A percentile compares a stretch with the other conserved stretches of the same genome.
Conservation (phyloP, 2,888 invertebrate genomes). For the Macropis europaea region DNA sequence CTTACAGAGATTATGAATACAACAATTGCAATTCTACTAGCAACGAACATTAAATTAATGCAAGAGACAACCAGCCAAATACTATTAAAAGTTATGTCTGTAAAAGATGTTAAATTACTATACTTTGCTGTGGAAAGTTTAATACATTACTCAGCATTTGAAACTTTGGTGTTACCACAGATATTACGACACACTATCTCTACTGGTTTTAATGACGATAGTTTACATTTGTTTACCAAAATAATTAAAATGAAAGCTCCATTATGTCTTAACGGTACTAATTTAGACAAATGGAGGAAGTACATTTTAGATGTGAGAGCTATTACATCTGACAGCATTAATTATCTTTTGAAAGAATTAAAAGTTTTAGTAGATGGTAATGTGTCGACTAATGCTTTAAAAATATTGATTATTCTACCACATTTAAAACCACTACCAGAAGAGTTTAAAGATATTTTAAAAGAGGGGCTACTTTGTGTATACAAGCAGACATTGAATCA, state of each 20-base stretch:
- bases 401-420: slow-evolving; percentile 70
- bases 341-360: slow-evolving; percentile 62
- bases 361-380: slow-evolving; percentile 60
- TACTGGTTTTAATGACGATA: slow-evolving; percentile 81
- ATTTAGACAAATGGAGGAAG: slow-evolving; percentile 84
- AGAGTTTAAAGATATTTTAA: slow-evolving; percentile 57
- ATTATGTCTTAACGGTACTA: slow-evolving; percentile 83
- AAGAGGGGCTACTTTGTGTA: slow-evolving; percentile 52
- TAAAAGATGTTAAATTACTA: slow-evolving; percentile 82
- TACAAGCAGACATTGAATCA: slow-evolving; percentile 56
- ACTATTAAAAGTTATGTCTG: slow-evolving; percentile 83
- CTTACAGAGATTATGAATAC: slow-evolving; percentile 64
- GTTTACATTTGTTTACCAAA: slow-evolving; percentile 84
- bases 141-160: slow-evolving; percentile 85
- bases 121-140: slow-evolving; percentile 86
- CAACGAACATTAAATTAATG: slow-evolving; percentile 84
- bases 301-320: slow-evolving; percentile 82
- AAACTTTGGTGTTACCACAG: slow-evolving; percentile 86
- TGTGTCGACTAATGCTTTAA: slow-evolving; percentile 63
- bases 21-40: slow-evolving; percentile 71
- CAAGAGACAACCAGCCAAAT: slow-evolving; percentile 89
- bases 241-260: slow-evolving; percentile 86
- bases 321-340: slow-evolving; percentile 68
- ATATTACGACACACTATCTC: slow-evolving; percentile 84
- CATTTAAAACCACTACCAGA: slow-evolving; percentile 67